Conservation (phyloP, 2,888 invertebrate genomes). For the Criorhina ranunculi region DNA sequence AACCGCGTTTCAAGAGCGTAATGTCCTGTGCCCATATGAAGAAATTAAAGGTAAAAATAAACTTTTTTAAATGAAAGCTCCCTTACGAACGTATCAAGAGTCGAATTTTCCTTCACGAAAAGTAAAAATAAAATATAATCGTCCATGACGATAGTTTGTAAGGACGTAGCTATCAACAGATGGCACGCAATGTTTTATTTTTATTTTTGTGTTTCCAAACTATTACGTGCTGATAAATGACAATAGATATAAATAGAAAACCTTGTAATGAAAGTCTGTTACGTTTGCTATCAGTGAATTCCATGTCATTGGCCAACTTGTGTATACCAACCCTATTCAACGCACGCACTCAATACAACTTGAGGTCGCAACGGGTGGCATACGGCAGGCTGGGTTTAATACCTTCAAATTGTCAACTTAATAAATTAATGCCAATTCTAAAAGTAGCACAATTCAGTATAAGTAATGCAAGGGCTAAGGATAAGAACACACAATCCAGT, state of each 20-base stretch:
- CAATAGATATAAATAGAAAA: neutral
- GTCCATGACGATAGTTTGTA: too few relatives aligned
- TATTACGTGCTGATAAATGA: neutral
- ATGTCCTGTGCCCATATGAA: too few relatives aligned
- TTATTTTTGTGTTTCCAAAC: neutral
- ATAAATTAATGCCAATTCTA: slow-evolving; percentile 64
- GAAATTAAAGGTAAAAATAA: too few relatives aligned
- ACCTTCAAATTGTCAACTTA: slow-evolving; percentile 51
- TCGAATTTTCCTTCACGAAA: too few relatives aligned
- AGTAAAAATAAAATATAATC: too few relatives aligned
- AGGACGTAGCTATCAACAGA: neutral
- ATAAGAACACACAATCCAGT: slow-evolving; percentile 25
- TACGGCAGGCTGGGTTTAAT: slow-evolving; percentile 48
- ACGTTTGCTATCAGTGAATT: neutral
- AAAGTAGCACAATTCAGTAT: slow-evolving; percentile 71
- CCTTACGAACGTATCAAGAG: too few relatives aligned
- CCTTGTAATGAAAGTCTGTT: neutral
- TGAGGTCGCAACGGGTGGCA: slow-evolving; percentile 33
- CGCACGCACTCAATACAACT: slow-evolving; percentile 4
- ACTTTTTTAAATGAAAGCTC: too few relatives aligned
- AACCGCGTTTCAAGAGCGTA: too few relatives aligned
- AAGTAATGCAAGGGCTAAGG: slow-evolving; percentile 45
- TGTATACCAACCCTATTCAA: neutral
- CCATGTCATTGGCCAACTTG: neutral
- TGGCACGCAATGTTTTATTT: neutral